Evolutionary conservation across 2,113 vertebrate species (phyloP).

Genomic region (Thomomys bottae): DNA sequence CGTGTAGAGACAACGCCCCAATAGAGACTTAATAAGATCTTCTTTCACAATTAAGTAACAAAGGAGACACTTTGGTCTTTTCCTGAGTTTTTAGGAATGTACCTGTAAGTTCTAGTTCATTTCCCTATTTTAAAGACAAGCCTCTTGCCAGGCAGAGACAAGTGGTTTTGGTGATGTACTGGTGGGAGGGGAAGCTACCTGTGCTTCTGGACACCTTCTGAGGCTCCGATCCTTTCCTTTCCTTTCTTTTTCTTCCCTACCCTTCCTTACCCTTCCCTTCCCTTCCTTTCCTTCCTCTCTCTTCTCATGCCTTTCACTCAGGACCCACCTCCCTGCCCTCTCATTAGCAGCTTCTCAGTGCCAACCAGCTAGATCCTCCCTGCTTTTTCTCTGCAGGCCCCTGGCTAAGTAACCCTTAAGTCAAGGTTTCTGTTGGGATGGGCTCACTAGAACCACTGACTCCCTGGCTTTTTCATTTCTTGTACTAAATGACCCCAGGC

Average conservation of each 20-base stretch:
- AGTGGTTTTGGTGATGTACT: background rate
- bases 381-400: background rate
- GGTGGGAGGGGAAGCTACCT: background rate
- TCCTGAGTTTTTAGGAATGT: background rate
- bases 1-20: background rate
- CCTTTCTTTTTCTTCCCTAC: too few species aligned
- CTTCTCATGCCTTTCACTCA: background rate
- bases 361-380: background rate
- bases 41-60: background rate
- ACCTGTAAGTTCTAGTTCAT: background rate
- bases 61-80: background rate
- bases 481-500: background rate
- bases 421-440: background rate
- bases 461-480: background rate
- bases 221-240: background rate
- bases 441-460: background rate
- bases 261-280: background rate
- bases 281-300: background rate
- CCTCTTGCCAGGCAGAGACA: background rate
- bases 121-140: background rate
- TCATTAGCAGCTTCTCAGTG: background rate
- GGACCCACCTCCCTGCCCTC: background rate
- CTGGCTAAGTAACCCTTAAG: background rate
- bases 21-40: constrained; percentile 14
- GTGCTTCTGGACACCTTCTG: fast-evolving